Evolutionary conservation across 2,888 invertebrate genomes (phyloP).

Genomic region (Lordiphosa andalusiaca): DNA sequence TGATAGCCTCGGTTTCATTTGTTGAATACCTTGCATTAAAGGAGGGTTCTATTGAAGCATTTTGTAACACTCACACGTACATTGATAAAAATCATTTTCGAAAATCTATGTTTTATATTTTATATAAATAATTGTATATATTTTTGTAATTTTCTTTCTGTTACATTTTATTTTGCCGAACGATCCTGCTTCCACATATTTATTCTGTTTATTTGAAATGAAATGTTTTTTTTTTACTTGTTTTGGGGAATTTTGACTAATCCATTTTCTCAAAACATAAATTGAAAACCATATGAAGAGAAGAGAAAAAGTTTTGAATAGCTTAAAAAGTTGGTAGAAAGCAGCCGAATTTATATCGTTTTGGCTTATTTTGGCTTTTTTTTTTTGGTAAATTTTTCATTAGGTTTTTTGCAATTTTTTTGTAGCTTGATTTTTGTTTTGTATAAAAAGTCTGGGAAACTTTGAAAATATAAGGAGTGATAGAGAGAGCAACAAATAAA

Average conservation of each 20-base stretch:
- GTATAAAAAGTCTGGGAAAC: slow-evolving; percentile 15
- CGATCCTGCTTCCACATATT: slow-evolving; percentile 80
- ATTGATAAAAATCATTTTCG: slow-evolving; percentile 42
- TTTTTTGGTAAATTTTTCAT: slow-evolving; percentile 19
- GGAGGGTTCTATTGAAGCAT: slow-evolving; percentile 55
- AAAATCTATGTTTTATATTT: slow-evolving; percentile 11
- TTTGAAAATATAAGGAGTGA: slow-evolving; percentile 10
- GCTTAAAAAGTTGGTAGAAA: slow-evolving; percentile 30
- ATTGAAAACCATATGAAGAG: slow-evolving; percentile 24
- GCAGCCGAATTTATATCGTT: slow-evolving; percentile 33
- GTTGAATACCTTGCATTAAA: slow-evolving; percentile 55
- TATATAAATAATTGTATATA: slow-evolving; percentile 35
- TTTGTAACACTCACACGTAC: slow-evolving; percentile 38
- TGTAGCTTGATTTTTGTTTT: slow-evolving; percentile 25
- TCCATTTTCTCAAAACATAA: slow-evolving; percentile 60
- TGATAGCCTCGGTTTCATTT: slow-evolving; percentile 66
- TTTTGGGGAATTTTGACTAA: slow-evolving; percentile 42
- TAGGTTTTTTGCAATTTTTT: slow-evolving; percentile 46
- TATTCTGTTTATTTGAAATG: slow-evolving; percentile 14
- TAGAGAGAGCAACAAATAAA: too few relatives aligned
- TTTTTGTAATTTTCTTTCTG: slow-evolving; percentile 16
- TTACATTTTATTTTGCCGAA: slow-evolving; percentile 66
- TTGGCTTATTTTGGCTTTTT: slow-evolving; percentile 36
- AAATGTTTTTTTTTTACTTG: slow-evolving; percentile 30
- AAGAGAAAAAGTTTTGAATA: slow-evolving; percentile 31